phyloP scores from a whole-genome alignment of 2,888 invertebrate species.

The Seladonia tumulorum region DNA sequence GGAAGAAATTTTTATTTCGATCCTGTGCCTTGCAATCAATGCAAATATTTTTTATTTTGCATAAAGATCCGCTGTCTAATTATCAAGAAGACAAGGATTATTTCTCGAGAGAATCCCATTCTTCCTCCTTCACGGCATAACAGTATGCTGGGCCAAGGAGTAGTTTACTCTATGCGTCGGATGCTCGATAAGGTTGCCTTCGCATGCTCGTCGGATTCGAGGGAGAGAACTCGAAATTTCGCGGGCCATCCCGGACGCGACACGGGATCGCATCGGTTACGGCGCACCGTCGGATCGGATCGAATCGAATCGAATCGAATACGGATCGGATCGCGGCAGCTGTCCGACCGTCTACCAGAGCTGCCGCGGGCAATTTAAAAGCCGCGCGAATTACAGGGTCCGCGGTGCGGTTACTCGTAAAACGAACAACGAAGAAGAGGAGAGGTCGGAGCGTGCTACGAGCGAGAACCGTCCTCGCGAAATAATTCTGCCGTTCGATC shows the following conservation, averaged over 20 bases:
- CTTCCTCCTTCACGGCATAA: no score
- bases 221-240: no score
- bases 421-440: constrained; percentile 26
- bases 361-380: constrained; percentile 73
- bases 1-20: no score
- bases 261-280: not conserved
- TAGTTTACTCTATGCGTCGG: no score
- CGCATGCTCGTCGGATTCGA: no score
- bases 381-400: constrained; percentile 76
- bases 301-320: constrained; percentile 1
- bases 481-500: constrained; percentile 63
- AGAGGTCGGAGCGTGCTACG: constrained; percentile 15
- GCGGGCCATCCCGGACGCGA: not conserved
- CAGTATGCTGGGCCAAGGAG: no score
- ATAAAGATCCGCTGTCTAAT: no score
- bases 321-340: constrained; percentile 73
- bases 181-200: no score
- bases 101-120: no score
- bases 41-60: no score
- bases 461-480: constrained; percentile 48
- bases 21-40: no score
- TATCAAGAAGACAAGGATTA: no score
- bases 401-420: constrained; percentile 67
- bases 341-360: constrained; percentile 68
- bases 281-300: not conserved